A percentile compares a stretch with the other conserved stretches of the same genome.
phyloP scores from a whole-genome alignment of 2,797 vertebrate species.

The Lindbergichthys nudifrons region DNA sequence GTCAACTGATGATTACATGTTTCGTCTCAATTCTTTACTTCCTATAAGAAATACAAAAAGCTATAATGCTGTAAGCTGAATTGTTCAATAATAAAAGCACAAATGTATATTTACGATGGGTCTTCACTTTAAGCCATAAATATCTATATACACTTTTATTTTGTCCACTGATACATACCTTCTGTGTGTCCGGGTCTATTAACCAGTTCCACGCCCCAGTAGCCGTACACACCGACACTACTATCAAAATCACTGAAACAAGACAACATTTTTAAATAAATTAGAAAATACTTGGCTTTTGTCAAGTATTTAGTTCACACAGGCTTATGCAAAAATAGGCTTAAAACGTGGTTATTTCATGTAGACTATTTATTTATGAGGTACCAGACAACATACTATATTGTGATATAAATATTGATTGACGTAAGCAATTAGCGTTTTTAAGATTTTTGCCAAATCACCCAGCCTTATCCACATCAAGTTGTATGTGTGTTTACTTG shows the following conservation, averaged over 20 bases:
- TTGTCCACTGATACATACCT: conserved; percentile 80
- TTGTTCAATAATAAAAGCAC: not conserved
- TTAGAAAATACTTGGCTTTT: too few relatives aligned
- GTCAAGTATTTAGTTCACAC: too few relatives aligned
- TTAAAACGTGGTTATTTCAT: too few relatives aligned
- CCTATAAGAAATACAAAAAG: not conserved
- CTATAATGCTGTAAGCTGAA: not conserved
- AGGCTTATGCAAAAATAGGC: too few relatives aligned
- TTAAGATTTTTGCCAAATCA: too few relatives aligned
- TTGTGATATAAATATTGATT: too few relatives aligned
- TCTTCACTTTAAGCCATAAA: not conserved
- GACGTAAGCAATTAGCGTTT: too few relatives aligned
- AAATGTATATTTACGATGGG: not conserved
- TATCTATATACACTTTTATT: not conserved
- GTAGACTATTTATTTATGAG: too few relatives aligned
- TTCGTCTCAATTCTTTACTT: not conserved
- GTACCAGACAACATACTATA: too few relatives aligned
- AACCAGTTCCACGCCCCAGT: conserved; percentile 99
- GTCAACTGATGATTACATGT: not conserved
- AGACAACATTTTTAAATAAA: not conserved
- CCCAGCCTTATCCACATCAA: too few relatives aligned
- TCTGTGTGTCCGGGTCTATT: conserved; percentile 98
- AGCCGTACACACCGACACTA: conserved; percentile 98
- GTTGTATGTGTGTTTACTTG: too few relatives aligned
- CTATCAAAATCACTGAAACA: conserved; percentile 95